Evolutionary conservation across 2,888 invertebrate species (phyloP), one percentile per base, ranked within the genome.

Genomic region (Thymelicus lineola): DNA sequence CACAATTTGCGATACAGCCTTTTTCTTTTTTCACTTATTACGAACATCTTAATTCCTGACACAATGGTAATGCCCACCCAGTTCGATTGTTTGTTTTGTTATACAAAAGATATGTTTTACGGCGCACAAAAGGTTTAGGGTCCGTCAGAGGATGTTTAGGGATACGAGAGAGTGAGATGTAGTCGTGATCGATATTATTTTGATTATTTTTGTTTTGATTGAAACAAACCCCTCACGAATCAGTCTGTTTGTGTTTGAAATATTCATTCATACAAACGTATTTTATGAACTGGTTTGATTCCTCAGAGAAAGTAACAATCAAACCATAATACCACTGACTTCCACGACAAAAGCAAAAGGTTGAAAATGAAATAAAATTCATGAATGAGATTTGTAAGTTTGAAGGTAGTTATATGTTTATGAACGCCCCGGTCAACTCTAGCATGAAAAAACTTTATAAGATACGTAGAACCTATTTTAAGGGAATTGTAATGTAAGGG

Each of bases 21-120:
- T 82, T 75, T 76, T 75, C 75, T 75, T 75, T 72, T 73, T 72
- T 71, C 75, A 77, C 78, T 86, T 82, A 81, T 83, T 83, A 81
- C 79, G 78, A 81, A 82, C 83, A 79, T 89, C 84, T 87, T 91
- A 90, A 90, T 89, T 82, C 85, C 80, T 81, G 76, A 72, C 78
- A 84, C 83, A 85, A 82, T 82, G 80, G 81, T 80, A 80, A 84
- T 79, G 87, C 86, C 86, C 84, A 83, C 85, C 77, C 76, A 63
- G 75, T 70, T 74, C 66, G 66, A 60, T 5, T 78, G 73, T 79
- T 79, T 77, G 75, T 71, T 75, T 75, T 76, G 75, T 50, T 36
- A 28, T 48, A 68, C 68, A 66, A 71, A 68, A 66, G 64, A 67
- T 36, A 59, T 55, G 48, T 62, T 45, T 53, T 45, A 42, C 50